Evolutionary conservation across 2,888 invertebrate species (phyloP), one percentile per base, ranked within the genome.

Genomic region (Beris morrisii): DNA sequence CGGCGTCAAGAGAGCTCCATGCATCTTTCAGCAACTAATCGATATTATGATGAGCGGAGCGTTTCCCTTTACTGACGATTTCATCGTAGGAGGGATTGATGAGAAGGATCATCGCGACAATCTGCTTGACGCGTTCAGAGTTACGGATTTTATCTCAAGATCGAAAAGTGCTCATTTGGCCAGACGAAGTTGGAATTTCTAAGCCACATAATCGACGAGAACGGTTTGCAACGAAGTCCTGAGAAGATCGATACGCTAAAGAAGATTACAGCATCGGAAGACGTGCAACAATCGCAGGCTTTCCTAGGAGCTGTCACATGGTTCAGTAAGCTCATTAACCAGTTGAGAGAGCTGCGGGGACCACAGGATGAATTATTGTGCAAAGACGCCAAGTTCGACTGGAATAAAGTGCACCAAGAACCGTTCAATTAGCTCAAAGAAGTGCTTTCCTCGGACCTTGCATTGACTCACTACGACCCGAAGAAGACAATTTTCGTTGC

Each of bases 401-500:
- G 50, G 50, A 4, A 5, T 9, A 4, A 48, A 22, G 5, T 5
- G 50, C 22, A 22, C 22, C 5, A 48, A 48, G 15, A 48, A 4
- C 5, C 50, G 4, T 48, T 22, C 13, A 48, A 48, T 4, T 7
- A 7, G 7, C 4, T 32, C 32, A 32, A 32, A 32, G 32, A 4
- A n/a, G n/a, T n/a, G 4, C 32, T 32, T 4, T 5, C 4, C 4
- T 32, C 50, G n/a, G 13, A 38, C 7, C 4, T 32, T 5, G 4
- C 7, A 32, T 7, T 32, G 7, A 32, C 32, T 32, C 7, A 72
- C 48, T 71, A 69, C 53, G 70, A 71, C 58, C 70, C 70, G 28
- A 28, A 56, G 11, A 45, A 69, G 15, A 65, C 45, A 3, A 71
- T 72, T 7, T 65, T 70, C 12, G 71, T 70, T 12, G 69, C 70